Conservation (phyloP, 2,797 vertebrate species). For the Phrynocephalus vlangalii region DNA sequence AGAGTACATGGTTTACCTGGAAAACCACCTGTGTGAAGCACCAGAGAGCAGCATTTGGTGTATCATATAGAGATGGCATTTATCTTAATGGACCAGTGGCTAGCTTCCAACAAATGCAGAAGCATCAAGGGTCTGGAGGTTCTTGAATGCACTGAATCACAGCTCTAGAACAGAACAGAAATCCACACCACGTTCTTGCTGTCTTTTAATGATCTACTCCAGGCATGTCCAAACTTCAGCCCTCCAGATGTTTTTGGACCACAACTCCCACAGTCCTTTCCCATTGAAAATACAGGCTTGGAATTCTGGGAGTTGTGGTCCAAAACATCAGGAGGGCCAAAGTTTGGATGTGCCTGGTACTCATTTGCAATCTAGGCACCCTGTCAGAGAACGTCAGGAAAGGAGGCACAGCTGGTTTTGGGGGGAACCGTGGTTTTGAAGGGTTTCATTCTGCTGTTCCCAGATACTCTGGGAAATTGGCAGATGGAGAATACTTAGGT, state of each 20-base stretch:
- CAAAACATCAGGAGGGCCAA: no score
- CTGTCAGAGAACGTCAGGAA: neutral
- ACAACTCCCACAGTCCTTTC: no score
- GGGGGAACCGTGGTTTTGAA: neutral
- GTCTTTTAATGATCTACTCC: neutral
- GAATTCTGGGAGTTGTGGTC: no score
- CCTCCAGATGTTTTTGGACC: no score
- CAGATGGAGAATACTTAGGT: constrained; percentile 61
- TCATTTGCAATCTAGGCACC: neutral
- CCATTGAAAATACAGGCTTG: no score
- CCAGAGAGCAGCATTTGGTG: neutral
- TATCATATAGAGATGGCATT: neutral
- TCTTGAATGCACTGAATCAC: neutral
- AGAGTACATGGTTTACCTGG: neutral
- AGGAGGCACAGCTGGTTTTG: neutral
- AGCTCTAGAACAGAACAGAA: neutral
- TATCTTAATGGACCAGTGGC: neutral
- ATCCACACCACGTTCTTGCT: no score
- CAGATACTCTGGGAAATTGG: constrained; percentile 62
- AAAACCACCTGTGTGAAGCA: neutral
- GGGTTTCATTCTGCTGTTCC: constrained; percentile 38
- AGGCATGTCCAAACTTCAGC: no score
- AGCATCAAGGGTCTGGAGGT: neutral
- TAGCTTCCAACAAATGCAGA: neutral
- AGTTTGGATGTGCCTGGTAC: no score